Base-by-base conservation (phyloP, 1,140 invertebrate genomes). In the Sminthurides bifidus region DNA sequence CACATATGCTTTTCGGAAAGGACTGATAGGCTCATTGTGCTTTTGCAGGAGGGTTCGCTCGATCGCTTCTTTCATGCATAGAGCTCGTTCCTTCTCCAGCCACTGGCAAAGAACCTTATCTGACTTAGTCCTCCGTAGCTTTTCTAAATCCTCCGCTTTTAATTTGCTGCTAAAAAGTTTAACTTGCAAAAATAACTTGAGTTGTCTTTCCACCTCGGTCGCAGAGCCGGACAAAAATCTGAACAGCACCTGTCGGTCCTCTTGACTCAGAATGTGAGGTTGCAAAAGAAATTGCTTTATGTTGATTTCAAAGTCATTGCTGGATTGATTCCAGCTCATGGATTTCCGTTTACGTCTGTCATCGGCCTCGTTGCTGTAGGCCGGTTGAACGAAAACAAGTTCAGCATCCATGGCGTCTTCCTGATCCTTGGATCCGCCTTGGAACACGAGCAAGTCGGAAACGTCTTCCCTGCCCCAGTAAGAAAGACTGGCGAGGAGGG, bases 41-140 rank as follows among this genome's bases (percentile, higher is more conserved):
- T 57, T 54, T n/a, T 41, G 35, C 33, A 53, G 50, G n/a, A 65
- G 41, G 1, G 59, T 57, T 19, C 58, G 48, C 37, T 59, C 50
- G 31, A 65, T 44, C 27, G 63, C 63, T 30, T 65, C 63, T n/a
- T 65, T 61, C 63, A 65, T 65, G 26, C 57, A 57, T 23, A 52
- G 17, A 19, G 63, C 63, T 49, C 63, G 30, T 50, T 65, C 63
- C 17, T 43, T 58, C 26, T 65, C 63, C 35, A 65, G 33, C 59
- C 59, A 65, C 29, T 61, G 59, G n/a, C 50, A 50, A 40, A 65
- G 49, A 15, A 44, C 48, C 24, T 52, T 43, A 15, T 59, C 54
- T 14, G 57, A 55, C 23, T 52, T 33, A 27, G 49, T 51, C 17
- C 41, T 44, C 0, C 46, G 27, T 27, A 64, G 56, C 40, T 56